Base-by-base conservation (phyloP, 2,113 vertebrate species). In the Melanocharis versteri region DNA sequence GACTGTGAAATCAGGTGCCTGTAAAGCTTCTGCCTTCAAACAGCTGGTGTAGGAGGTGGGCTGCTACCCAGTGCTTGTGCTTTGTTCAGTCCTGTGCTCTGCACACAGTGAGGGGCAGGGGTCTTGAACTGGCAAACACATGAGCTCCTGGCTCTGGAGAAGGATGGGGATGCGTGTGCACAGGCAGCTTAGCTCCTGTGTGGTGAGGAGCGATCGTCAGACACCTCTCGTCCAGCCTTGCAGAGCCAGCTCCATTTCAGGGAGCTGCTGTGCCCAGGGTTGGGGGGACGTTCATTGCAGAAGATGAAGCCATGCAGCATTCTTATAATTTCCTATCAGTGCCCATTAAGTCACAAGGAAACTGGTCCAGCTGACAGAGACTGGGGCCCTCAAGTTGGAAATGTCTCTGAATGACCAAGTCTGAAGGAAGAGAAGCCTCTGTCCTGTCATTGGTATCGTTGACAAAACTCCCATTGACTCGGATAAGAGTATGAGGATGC, bases 391-490 rank as follows among this genome's bases (percentile, higher is more conserved):
- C 57, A 56, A 69, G 15, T 31, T 70, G 77, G 60, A 69, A 92
- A 61, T 0, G 0, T 39, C n/a, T 80, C 58, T 81, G 68, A 86
- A 45, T 83, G 64, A 73, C 48, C 22, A 47, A 1, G 0, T 75
- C 44, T 82, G 85, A 82, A 75, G 58, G 71, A 61, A 84, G 50
- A 79, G 47, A 57, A 78, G 47, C 70, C 60, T 84, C 50, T 87
- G 39, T 82, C 14, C 7, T 83, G 33, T 81, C 84, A 56, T 13
- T 90, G 80, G 39, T 81, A 56, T 61, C 72, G 5, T 11, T 89
- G 73, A 95, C 96, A 96, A 93, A 94, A 95, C 70, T 61, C 88
- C 68, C 68, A 91, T 95, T 96, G 94, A 95, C 71, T 87, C 4
- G 0, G 82, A 56, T 60, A 21, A 66, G 64, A 70, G 50, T 39